phyloP scores from a whole-genome alignment of 2,888 invertebrate species.

The Hyposoter didymator region DNA sequence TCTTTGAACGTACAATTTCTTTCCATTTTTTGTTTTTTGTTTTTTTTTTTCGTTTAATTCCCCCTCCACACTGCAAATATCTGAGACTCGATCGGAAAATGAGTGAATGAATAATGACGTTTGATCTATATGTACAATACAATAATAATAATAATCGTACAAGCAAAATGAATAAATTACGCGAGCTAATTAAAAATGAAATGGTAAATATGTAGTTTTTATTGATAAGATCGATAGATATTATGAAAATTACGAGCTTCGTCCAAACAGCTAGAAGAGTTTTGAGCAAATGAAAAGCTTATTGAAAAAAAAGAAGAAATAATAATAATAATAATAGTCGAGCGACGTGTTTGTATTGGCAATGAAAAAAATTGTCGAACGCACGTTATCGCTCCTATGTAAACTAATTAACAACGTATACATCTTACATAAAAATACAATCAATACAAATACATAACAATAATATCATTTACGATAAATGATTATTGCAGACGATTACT shows the following conservation, averaged over 20 bases:
- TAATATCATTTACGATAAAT: slow-evolving; percentile 64
- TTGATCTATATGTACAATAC: slow-evolving; percentile 61
- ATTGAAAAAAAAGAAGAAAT: slow-evolving; percentile 40
- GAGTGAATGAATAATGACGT: slow-evolving; percentile 48
- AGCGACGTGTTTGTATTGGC: slow-evolving; percentile 44
- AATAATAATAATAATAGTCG: slow-evolving; percentile 32
- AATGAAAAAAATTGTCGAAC: slow-evolving; percentile 44
- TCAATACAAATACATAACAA: slow-evolving; percentile 78
- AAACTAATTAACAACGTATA: slow-evolving; percentile 78
- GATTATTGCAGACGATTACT: slow-evolving; percentile 53
- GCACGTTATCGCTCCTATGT: slow-evolving; percentile 61
- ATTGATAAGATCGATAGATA: slow-evolving; percentile 42
- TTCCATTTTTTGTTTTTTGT: no score
- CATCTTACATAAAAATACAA: slow-evolving; percentile 72
- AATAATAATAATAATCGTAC: slow-evolving; percentile 50
- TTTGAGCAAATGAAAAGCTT: slow-evolving; percentile 67
- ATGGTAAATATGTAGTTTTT: slow-evolving; percentile 15
- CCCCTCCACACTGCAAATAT: background rate
- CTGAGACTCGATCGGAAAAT: slow-evolving; percentile 49
- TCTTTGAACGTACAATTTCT: background rate
- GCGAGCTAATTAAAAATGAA: slow-evolving; percentile 53
- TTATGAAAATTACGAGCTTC: slow-evolving; percentile 43
- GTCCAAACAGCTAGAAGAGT: slow-evolving; percentile 33
- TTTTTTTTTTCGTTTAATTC: slow-evolving; percentile 9
- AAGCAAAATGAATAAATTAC: slow-evolving; percentile 57